Percentiles rank a stretch among this genome's conserved stretches.
Conservation (phyloP, 2,888 invertebrate genomes). For the Pantelozetes paolii region DNA sequence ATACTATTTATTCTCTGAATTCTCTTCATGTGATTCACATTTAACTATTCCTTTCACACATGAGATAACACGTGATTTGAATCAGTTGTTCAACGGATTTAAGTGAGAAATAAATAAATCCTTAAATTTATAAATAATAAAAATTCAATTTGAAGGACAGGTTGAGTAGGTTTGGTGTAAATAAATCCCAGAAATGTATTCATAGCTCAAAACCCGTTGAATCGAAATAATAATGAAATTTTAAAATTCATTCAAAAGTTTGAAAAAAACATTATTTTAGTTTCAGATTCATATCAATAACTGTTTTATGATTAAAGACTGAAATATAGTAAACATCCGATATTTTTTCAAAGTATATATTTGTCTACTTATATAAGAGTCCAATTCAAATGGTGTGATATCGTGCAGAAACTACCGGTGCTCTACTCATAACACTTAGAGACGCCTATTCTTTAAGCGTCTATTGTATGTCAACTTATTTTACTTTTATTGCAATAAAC, state of each 20-base stretch:
- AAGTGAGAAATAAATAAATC: not conserved
- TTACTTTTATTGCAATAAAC: too few species aligned
- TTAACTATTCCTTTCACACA: constrained; percentile 8
- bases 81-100: not conserved
- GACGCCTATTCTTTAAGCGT: not conserved
- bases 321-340: too few species aligned
- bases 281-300: too few species aligned
- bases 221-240: too few species aligned
- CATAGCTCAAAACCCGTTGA: too few species aligned
- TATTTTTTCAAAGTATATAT: not conserved
- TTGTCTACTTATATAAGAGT: not conserved
- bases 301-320: too few species aligned
- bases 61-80: not conserved
- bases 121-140: too few species aligned
- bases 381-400: constrained; percentile 20
- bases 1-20: not conserved
- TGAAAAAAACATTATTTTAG: too few species aligned
- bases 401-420: not conserved
- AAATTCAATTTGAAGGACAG: not conserved
- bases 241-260: too few species aligned
- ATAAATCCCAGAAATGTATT: too few species aligned
- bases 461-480: not conserved
- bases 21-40: not conserved
- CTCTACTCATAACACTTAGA: not conserved
- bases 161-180: too few species aligned